These are phyloP conservation scores for Sialia sialis DNA, from an alignment of 2,113 vertebrate genomes.

Conservation along the genomic window DNA sequence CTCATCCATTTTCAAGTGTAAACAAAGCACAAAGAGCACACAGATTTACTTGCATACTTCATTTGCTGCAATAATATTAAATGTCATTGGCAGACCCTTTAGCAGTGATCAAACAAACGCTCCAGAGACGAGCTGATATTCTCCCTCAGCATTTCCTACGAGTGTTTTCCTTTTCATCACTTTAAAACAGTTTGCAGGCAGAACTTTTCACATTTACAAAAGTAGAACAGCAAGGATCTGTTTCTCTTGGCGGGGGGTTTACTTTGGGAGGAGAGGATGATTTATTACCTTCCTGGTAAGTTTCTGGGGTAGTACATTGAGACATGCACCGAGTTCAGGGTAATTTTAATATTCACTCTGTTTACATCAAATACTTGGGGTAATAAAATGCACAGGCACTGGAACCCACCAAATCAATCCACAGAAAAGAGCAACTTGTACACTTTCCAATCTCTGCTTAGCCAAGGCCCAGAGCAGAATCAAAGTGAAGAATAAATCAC, in stretches of 20 bases:
- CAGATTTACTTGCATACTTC: background rate
- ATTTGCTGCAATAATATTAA: background rate
- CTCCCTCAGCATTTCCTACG: background rate
- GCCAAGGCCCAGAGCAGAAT: background rate
- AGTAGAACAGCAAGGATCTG: background rate
- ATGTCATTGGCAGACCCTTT: background rate
- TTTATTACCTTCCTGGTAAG: background rate
- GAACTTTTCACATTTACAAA: background rate
- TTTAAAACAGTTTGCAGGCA: background rate
- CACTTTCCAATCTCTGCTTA: background rate
- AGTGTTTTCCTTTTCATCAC: background rate
- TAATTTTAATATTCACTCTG: background rate
- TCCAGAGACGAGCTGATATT: background rate
- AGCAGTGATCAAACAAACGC: background rate
- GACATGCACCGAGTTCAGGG: background rate
- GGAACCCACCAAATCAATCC: background rate
- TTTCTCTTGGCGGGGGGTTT: background rate
- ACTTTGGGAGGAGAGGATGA: background rate
- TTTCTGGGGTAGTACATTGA: background rate
- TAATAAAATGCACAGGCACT: background rate
- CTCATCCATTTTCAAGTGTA: background rate
- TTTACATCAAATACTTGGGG: background rate
- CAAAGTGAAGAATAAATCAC: background rate
- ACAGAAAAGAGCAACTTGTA: background rate
- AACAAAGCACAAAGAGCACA: background rate